phyloP scores from a whole-genome alignment of 2,113 vertebrate genomes.

The Mirounga angustirostris region DNA sequence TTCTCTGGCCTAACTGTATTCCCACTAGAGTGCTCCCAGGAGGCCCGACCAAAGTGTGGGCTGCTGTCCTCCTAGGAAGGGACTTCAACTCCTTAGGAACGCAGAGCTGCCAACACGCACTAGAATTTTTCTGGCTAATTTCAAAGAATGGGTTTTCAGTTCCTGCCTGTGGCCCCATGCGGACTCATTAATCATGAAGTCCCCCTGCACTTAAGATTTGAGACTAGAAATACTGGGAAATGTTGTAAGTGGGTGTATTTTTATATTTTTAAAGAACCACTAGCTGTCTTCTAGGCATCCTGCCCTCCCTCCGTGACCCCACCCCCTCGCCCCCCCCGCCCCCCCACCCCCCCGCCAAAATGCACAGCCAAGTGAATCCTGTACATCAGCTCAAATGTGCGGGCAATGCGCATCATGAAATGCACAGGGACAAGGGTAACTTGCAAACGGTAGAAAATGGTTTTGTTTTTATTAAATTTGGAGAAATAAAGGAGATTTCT shows the following conservation, averaged over 20 bases:
- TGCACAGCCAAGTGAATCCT: conserved; percentile 63
- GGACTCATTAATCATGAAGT: conserved; percentile 83
- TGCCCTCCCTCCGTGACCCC: neutral
- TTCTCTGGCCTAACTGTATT: conserved; percentile 81
- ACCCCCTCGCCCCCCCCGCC: too few relatives aligned
- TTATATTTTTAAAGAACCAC: conserved; percentile 10
- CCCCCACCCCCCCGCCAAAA: neutral
- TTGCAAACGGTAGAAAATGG: conserved; percentile 84
- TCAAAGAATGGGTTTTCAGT: conserved; percentile 84
- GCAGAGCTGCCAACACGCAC: conserved; percentile 59
- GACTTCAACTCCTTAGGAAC: conserved; percentile 29
- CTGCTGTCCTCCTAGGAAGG: conserved; percentile 76
- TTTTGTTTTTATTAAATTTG: conserved; percentile 85
- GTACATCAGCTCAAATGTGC: conserved; percentile 54
- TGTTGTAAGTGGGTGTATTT: conserved; percentile 31
- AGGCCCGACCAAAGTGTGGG: conserved; percentile 70
- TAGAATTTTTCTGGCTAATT: conserved; percentile 83
- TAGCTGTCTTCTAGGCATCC: neutral
- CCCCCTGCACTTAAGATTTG: conserved; percentile 77
- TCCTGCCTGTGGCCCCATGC: conserved; percentile 76
- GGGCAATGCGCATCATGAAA: conserved; percentile 55
- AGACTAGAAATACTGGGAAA: conserved; percentile 75
- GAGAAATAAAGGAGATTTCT: conserved; percentile 83
- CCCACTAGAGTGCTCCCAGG: conserved; percentile 71
- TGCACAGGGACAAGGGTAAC: conserved; percentile 81